These are phyloP conservation scores for Acronicta psi DNA, from an alignment of 2,888 invertebrate species.

Conservation along the genomic window DNA sequence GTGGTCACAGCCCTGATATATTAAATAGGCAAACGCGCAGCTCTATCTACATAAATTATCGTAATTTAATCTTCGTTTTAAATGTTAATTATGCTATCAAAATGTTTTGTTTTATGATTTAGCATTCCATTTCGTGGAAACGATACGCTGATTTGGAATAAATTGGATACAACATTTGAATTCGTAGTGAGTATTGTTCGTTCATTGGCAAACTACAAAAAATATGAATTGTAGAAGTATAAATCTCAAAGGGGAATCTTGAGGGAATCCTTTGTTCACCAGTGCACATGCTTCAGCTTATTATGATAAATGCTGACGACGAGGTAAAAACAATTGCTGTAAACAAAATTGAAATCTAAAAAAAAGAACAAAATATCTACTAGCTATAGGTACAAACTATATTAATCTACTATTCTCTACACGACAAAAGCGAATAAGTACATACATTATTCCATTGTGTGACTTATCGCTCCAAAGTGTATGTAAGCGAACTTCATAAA, in stretches of 20 bases:
- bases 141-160: not conserved
- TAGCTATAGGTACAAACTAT: not conserved
- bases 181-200: not conserved
- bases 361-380: no score
- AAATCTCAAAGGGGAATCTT: no score
- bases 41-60: not conserved
- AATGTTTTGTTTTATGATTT: constrained; percentile 2
- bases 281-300: no score
- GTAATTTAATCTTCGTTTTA: not conserved
- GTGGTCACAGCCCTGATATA: not conserved
- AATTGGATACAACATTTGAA: not conserved
- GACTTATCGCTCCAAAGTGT: constrained; percentile 12
- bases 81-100: not conserved
- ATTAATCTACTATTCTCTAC: not conserved
- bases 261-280: no score
- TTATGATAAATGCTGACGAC: no score
- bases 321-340: no score
- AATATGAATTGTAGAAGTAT: no score
- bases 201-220: no score
- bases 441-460: not conserved
- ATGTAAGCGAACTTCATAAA: constrained; percentile 40
- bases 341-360: no score
- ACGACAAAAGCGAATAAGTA: not conserved
- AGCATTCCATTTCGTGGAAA: not conserved
- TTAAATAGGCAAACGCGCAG: not conserved